Evolutionary conservation across 2,888 invertebrate genomes (phyloP).

Genomic region (Tineola bisselliella): DNA sequence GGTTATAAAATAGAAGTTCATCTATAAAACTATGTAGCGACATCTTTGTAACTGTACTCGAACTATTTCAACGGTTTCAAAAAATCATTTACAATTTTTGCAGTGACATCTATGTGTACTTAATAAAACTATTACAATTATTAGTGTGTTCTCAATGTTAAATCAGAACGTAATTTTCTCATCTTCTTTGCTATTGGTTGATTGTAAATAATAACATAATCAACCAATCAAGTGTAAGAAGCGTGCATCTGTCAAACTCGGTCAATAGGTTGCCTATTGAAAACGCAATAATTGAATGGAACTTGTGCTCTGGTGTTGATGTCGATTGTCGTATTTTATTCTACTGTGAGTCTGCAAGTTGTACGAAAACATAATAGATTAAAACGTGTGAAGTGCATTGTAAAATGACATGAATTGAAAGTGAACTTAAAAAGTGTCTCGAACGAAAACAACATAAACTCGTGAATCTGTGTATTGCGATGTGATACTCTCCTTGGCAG

Average conservation of each 20-base stretch:
- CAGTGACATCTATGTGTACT: not conserved
- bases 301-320: not conserved
- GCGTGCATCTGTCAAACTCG: not conserved
- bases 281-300: not conserved
- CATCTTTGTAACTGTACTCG: not conserved
- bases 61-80: not conserved
- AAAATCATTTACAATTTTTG: not conserved
- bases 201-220: not conserved
- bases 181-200: not conserved
- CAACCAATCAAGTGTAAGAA: not conserved
- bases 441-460: slow-evolving; percentile 31
- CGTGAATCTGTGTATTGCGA: slow-evolving; percentile 46
- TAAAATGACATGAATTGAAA: slow-evolving; percentile 53
- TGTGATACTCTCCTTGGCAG: slow-evolving; percentile 68
- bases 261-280: not conserved
- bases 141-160: not conserved
- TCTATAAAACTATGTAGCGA: not conserved
- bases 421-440: slow-evolving; percentile 40
- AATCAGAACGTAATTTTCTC: not conserved
- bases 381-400: slow-evolving; percentile 43
- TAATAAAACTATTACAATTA: not conserved
- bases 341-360: slow-evolving; percentile 46
- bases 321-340: slow-evolving; percentile 17
- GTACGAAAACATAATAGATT: slow-evolving; percentile 53
- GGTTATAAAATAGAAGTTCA: no score